Evolutionary conservation across 2,797 vertebrate genomes (phyloP), one percentile per base, ranked within the genome.

Genomic region (Syncerus caffer): DNA sequence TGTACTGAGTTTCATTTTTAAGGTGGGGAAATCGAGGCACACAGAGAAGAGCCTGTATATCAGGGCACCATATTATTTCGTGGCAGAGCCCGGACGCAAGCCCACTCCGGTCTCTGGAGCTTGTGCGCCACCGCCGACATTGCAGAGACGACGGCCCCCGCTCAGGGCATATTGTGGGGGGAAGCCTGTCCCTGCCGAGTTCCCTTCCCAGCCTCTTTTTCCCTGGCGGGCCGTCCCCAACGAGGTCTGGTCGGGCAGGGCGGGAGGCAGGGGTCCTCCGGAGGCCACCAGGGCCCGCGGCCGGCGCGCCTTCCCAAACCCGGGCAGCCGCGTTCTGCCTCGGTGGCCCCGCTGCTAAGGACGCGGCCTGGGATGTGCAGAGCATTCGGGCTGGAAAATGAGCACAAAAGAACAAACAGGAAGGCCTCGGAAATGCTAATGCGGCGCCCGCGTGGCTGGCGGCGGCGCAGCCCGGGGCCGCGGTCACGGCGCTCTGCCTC

Each of bases 401-500:
- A 98, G 98, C 95, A 98, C 97, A 98, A 97, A 98, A 98, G 98
- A 98, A 97, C 90, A 96, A 97, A 98, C 89, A 16, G 79, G 96
- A 95, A 95, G 94, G 92, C 10, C 98, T 96, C 96, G 97, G 79
- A 98, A 96, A 98, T 98, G 97, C 82, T 99, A 98, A 99, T 98
- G 97, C 98, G 98, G 98, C 94, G 97, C 96, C 85, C 51, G 23
- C 84, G 95, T 96, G 97, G 98, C 98, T 97, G 98, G 98, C 96
- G 98, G 98, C 98, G 71, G 98, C 98, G 97, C 98, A 97, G 89
- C 98, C 97, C 97, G 97, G 98, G 98, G 98, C 98, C 98, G 95
- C 98, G 97, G 98, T 98, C 98, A 93, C 79, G 91, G 98, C 98
- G 74, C 98, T 97, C 98, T 79, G 98, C 98, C 96, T 99, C 99